Conservation (phyloP, 53 echinoderm and acorn worm genomes). For the Arbacia lixula region DNA sequence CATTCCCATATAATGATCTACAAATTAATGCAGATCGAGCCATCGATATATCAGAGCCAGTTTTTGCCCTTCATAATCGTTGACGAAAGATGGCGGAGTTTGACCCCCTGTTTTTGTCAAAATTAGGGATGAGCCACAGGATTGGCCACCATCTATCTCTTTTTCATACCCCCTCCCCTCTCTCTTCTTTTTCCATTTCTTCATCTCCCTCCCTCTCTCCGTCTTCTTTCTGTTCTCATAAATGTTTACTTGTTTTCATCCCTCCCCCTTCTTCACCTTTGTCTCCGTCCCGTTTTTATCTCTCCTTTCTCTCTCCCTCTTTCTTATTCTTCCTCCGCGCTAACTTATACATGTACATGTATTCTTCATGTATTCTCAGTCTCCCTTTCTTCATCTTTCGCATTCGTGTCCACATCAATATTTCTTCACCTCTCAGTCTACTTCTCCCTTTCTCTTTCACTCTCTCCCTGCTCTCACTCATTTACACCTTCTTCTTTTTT, state of each 20-base stretch:
- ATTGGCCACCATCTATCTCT: constrained; percentile 6
- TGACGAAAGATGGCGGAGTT: too few relatives aligned
- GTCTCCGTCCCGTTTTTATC: not conserved
- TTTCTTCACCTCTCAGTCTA: not conserved
- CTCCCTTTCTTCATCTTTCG: too few relatives aligned
- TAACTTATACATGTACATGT: too few relatives aligned
- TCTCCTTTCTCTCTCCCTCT: constrained; percentile 8
- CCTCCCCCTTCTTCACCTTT: not conserved
- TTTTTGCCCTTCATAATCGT: too few relatives aligned
- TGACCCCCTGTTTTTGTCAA: too few relatives aligned
- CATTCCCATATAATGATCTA: too few relatives aligned
- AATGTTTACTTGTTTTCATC: not conserved
- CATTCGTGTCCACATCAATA: too few relatives aligned
- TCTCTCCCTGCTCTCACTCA: not conserved
- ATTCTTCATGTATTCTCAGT: too few relatives aligned
- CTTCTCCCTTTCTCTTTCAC: not conserved
- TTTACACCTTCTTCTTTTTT: not conserved
- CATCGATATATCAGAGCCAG: too few relatives aligned
- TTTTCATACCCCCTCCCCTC: not conserved
- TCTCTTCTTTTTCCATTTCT: not conserved
- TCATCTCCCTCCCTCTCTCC: not conserved
- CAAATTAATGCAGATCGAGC: too few relatives aligned
- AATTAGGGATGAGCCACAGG: too few relatives aligned
- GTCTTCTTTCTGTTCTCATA: not conserved
- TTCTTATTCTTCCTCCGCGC: too few relatives aligned